Base-by-base conservation (phyloP, 2,113 vertebrate genomes). In the Hyaena hyaena region DNA sequence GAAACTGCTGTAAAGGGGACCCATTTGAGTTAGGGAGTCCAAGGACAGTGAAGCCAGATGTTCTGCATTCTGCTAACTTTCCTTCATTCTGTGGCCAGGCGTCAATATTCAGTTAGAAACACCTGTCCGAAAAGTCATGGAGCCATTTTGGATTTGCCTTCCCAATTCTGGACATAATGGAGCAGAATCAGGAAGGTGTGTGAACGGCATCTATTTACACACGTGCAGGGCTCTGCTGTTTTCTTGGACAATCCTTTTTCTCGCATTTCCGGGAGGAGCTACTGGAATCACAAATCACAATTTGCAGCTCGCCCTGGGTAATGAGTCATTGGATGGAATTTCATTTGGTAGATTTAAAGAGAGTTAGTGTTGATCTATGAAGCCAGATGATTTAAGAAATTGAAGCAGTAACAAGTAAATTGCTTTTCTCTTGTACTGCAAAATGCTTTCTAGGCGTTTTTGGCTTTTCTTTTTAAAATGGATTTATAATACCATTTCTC, bases 371-470 rank as follows among this genome's bases (percentile, higher is more conserved):
- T 98, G 96, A 96, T 95, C 95, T 97, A 90, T 97, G 97, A 97
- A 97, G 98, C 97, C 95, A 96, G 98, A 97, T 98, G 92, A 97
- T 97, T 98, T 98, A 98, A 98, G 94, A 98, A 96, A 98, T 93
- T 91, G 96, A 97, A 97, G 95, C 96, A 87, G 93, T 98, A 98
- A 98, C 96, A 96, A 97, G 97, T 93, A 96, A 97, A 97, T 97
- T 95, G 95, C 90, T 97, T 98, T 97, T 93, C 91, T 96, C 97
- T 97, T 95, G 88, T 97, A 95, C 69, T 93, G 97, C 93, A 98
- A 98, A 98, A 97, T 95, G 96, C 96, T 98, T 98, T 89, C 95
- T 93, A 97, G 91, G 92, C 88, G 48, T 1, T 4, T 97, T 97
- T 92, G 93, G 82, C 73, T 94, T 97, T 98, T 98, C 96, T 97